Evolutionary conservation across 2,797 vertebrate genomes (phyloP).

Genomic region (Centroberyx gerrardi): DNA sequence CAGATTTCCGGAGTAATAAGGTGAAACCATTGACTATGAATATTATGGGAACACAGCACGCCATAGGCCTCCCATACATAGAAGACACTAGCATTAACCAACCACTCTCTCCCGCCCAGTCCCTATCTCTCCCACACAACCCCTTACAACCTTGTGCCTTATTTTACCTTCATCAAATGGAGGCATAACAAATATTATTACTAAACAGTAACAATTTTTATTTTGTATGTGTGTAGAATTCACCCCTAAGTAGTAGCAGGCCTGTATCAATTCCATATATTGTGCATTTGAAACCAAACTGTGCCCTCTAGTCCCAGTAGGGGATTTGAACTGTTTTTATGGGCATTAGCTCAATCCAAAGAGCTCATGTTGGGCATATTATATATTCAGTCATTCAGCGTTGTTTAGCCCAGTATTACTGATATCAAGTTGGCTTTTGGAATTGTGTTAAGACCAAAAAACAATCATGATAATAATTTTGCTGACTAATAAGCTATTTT

Average conservation of each 20-base stretch:
- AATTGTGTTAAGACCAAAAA: constrained; percentile 9
- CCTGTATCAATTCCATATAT: constrained; percentile 17
- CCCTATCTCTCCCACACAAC: background rate
- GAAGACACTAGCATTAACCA: background rate
- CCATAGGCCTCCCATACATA: background rate
- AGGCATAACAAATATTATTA: constrained; percentile 24
- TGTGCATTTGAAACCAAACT: constrained; percentile 38
- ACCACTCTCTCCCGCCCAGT: background rate
- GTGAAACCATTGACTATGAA: constrained; percentile 26
- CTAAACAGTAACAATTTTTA: background rate
- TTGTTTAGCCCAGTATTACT: constrained; percentile 30
- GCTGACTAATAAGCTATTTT: constrained; percentile 3
- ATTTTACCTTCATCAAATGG: constrained; percentile 11
- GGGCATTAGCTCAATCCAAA: constrained; percentile 60
- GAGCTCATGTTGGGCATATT: constrained; percentile 30
- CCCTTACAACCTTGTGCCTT: constrained; percentile 26
- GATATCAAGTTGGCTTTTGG: background rate
- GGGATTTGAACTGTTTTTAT: constrained; percentile 8
- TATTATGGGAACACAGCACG: background rate
- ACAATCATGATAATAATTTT: background rate
- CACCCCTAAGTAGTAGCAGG: constrained; percentile 23
- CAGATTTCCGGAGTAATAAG: constrained; percentile 10
- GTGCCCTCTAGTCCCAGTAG: constrained; percentile 15
- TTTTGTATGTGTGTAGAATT: constrained; percentile 1
- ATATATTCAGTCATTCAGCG: constrained; percentile 4